Evolutionary conservation across 2,888 invertebrate species (phyloP), one percentile per base, ranked within the genome.

Genomic region (Pterobdella sp.): DNA sequence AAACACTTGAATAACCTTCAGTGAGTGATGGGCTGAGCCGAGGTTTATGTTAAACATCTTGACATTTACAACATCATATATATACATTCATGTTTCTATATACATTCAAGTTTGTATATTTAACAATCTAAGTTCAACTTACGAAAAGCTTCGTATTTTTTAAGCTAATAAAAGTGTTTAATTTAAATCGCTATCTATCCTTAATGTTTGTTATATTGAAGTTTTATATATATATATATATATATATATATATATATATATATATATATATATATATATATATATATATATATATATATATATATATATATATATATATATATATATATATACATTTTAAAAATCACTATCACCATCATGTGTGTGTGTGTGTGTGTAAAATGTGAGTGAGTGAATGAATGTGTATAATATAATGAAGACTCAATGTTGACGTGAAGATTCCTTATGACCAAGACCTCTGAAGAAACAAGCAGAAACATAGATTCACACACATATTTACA

Each of bases 241-340:
- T 14, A 26, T 69, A 69, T 69, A 26, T 69, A 69, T 69, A 14
- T 69, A 49, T 18, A 29, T n/a, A n/a, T n/a, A 66, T 34, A 66
- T 34, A 66, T 32, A 32, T 32, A 65, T 65, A 65, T 32, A 68
- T 32, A 2, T n/a, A 68, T 3, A 37, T 22, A 36, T 68, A n/a
- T 31, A 65, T 70, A 32, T 60, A 70, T 64, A 32, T 60, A 70
- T 63, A n/a, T 60, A 70, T 70, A 32, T 60, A 70, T 70, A 34
- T 31, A 60, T 70, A 34, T 60, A 31, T 65, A 34, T 35, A 60
- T 70, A 32, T 35, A 32, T 72, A 37, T 29, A 67, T 68, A 37
- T n/a, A 67, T 72, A 32, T 22, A 67, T 68, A 42, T 42, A 49
- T 72, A 42, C 31, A 49, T n/a, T n/a, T n/a, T n/a, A n/a, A n/a